A percentile compares a stretch with the other conserved stretches of the same genome.
Evolutionary conservation across 92 coral and sea anemone species (phyloP).

Genomic region (Epizoanthus fatuus): DNA sequence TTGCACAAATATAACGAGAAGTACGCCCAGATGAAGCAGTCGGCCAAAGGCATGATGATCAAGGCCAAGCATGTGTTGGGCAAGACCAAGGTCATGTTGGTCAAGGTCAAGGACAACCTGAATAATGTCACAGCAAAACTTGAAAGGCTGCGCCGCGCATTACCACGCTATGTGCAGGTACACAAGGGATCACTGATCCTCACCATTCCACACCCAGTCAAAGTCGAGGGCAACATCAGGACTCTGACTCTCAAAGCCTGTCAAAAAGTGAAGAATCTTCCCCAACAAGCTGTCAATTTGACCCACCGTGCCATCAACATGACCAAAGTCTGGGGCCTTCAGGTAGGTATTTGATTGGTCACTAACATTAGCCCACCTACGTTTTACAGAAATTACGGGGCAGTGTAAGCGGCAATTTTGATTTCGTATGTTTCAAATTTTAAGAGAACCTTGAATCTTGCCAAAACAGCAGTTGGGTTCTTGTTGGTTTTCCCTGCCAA

Average conservation of each 20-base stretch:
- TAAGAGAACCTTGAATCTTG: too few relatives aligned
- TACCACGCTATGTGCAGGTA: conserved; percentile 77
- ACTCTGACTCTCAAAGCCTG: conserved; percentile 64
- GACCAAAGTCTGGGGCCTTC: conserved; percentile 50
- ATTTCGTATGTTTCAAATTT: too few relatives aligned
- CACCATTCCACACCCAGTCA: conserved; percentile 76
- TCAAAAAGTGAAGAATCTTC: conserved; percentile 65
- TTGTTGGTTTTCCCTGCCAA: too few relatives aligned
- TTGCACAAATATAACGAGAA: background rate
- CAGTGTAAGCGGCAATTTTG: too few relatives aligned
- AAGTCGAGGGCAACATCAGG: conserved; percentile 62
- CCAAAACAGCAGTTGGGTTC: too few relatives aligned
- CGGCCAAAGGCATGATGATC: background rate
- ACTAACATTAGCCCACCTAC: too few relatives aligned
- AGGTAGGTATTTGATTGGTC: background rate
- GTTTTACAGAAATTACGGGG: too few relatives aligned
- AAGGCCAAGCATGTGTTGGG: conserved; percentile 10
- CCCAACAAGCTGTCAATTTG: conserved; percentile 60
- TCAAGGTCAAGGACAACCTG: conserved; percentile 7
- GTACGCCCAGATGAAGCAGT: conserved; percentile 3
- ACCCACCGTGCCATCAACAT: conserved; percentile 72
- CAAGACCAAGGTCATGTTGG: conserved; percentile 22
- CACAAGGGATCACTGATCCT: conserved; percentile 70
- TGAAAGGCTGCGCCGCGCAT: conserved; percentile 51
- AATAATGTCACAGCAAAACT: conserved; percentile 14